Evolutionary conservation across 2,113 vertebrate species (phyloP).

Genomic region (Rhabdornis inornatus): DNA sequence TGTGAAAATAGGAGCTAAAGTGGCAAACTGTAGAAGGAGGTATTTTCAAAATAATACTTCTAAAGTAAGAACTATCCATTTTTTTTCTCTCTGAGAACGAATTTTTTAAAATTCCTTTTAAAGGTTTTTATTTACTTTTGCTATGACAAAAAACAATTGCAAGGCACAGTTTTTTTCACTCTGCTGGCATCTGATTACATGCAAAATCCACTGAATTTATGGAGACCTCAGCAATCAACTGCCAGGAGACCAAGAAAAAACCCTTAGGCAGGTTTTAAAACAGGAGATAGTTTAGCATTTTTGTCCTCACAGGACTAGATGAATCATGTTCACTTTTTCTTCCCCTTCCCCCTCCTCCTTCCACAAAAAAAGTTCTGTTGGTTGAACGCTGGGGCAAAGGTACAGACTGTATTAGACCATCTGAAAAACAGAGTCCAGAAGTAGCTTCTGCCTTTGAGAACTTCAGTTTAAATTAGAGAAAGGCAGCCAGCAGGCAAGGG

Average conservation of each 20-base stretch:
- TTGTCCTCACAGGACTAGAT: neutral
- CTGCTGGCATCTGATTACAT: neutral
- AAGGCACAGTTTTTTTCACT: neutral
- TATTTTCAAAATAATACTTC: neutral
- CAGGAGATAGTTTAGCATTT: neutral
- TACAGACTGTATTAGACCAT: neutral
- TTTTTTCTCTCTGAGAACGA: neutral
- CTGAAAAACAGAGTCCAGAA: neutral
- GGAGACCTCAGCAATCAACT: neutral
- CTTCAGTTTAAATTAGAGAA: neutral
- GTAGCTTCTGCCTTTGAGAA: neutral
- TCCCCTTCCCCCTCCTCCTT: neutral
- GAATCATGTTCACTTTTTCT: neutral
- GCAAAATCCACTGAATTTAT: neutral
- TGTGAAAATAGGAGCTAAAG: neutral
- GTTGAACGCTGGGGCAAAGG: neutral
- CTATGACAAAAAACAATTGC: neutral
- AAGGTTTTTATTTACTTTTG: neutral
- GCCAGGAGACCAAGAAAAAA: neutral
- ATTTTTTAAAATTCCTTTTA: neutral
- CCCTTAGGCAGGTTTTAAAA: neutral
- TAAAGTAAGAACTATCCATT: neutral
- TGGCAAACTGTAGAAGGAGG: neutral
- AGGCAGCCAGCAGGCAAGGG: neutral
- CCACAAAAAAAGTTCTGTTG: neutral